phyloP scores from a whole-genome alignment of 2,888 invertebrate species.

The Copidosoma aretas region DNA sequence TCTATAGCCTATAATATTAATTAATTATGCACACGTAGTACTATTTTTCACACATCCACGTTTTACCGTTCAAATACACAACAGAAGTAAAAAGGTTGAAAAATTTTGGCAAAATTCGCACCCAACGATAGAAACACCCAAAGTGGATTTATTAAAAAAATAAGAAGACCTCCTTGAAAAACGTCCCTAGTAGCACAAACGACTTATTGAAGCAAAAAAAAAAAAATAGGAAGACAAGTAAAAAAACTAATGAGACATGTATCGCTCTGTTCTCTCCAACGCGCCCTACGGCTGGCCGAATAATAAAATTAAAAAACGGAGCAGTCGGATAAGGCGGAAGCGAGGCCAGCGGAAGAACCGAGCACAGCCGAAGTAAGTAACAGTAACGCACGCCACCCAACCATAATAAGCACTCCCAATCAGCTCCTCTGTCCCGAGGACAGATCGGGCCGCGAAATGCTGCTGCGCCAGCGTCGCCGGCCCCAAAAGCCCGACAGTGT shows the following conservation, averaged over 20 bases:
- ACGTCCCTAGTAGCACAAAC: too few species aligned
- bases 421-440: slow-evolving; percentile 43
- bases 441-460: slow-evolving; percentile 39
- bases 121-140: too few species aligned
- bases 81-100: too few species aligned
- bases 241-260: slow-evolving; percentile 31
- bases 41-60: too few species aligned
- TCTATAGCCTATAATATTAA: too few species aligned
- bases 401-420: slow-evolving; percentile 50
- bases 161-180: too few species aligned
- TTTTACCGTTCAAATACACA: too few species aligned
- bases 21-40: too few species aligned
- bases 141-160: too few species aligned
- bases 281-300: slow-evolving; percentile 16
- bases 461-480: slow-evolving; percentile 54
- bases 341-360: slow-evolving; percentile 29
- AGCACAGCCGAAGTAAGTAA: slow-evolving; percentile 53
- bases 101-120: too few species aligned
- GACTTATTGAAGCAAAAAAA: not conserved
- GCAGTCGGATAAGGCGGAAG: slow-evolving; percentile 36
- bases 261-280: slow-evolving; percentile 37
- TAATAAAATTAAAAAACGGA: not conserved
- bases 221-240: not conserved
- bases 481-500: slow-evolving; percentile 18
- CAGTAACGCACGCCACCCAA: slow-evolving; percentile 49